Conservation (phyloP, 2,113 vertebrate genomes). For the Triplophysa dalaica region DNA sequence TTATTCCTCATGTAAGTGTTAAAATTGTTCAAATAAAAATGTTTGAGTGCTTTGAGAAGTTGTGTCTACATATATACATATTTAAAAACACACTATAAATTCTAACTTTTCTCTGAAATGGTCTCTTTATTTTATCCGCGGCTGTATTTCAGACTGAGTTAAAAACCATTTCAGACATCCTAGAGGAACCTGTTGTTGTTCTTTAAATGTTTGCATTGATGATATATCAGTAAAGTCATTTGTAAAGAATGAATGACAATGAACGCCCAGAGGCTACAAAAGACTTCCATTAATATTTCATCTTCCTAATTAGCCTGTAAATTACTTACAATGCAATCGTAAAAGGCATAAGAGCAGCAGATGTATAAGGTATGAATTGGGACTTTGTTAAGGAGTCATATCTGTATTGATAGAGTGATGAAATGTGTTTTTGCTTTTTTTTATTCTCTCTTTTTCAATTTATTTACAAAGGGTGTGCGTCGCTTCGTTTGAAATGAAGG, state of each 20-base stretch:
- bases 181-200: neutral
- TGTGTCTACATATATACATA: too few relatives aligned
- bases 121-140: too few relatives aligned
- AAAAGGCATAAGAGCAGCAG: slow-evolving; percentile 46
- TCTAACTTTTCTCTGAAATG: too few relatives aligned
- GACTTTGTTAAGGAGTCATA: slow-evolving; percentile 3
- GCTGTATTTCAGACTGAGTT: too few relatives aligned
- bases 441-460: neutral
- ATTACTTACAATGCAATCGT: slow-evolving; percentile 52
- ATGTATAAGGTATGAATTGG: slow-evolving; percentile 18
- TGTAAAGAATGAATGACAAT: slow-evolving; percentile 49
- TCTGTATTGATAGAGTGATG: slow-evolving; percentile 23
- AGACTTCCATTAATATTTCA: slow-evolving; percentile 61
- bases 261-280: slow-evolving; percentile 37
- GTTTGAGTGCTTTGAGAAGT: too few relatives aligned
- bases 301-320: slow-evolving; percentile 59
- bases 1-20: too few relatives aligned
- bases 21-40: too few relatives aligned
- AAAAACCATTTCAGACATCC: neutral
- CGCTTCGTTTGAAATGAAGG: neutral
- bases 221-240: slow-evolving; percentile 56
- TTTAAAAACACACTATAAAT: too few relatives aligned
- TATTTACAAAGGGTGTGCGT: neutral
- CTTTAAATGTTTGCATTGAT: slow-evolving; percentile 24
- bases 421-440: slow-evolving; percentile 3